Conservation (phyloP, 1,140 invertebrate species). For the Plectrocnemia conspersa region DNA sequence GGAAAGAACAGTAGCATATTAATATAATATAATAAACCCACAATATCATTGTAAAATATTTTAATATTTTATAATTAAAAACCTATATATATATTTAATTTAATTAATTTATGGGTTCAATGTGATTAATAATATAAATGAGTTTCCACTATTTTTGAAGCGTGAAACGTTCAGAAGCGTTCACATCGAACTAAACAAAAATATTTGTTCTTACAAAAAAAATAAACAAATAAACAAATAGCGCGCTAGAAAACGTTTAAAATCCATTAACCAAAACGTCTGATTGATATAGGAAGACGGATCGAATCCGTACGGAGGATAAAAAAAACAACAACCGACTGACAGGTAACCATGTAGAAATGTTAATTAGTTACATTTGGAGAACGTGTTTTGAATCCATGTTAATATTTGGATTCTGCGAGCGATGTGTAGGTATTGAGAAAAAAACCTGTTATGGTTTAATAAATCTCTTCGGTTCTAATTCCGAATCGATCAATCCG, state of each 20-base stretch:
- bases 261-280: conserved; percentile 26
- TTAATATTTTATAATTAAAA: no score
- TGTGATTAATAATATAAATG: no score
- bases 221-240: conserved; percentile 22
- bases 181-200: conserved; percentile 13
- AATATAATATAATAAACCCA: no score
- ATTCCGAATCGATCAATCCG: conserved; percentile 3
- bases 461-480: conserved; percentile 25
- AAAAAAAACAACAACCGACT: conserved; percentile 24
- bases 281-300: conserved; percentile 21
- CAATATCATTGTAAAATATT: no score
- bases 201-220: conserved; percentile 8
- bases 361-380: conserved; percentile 23
- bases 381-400: conserved; percentile 30
- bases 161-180: conserved; percentile 15
- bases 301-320: not conserved
- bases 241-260: conserved; percentile 22
- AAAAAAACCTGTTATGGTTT: conserved; percentile 30
- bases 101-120: no score
- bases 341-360: conserved; percentile 30
- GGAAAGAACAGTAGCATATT: no score
- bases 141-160: no score
- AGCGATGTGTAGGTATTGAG: conserved; percentile 11
- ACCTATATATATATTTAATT: no score
- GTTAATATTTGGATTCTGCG: conserved; percentile 20